Conservation (phyloP, 2,113 vertebrate genomes). For the Nerophis ophidion region DNA sequence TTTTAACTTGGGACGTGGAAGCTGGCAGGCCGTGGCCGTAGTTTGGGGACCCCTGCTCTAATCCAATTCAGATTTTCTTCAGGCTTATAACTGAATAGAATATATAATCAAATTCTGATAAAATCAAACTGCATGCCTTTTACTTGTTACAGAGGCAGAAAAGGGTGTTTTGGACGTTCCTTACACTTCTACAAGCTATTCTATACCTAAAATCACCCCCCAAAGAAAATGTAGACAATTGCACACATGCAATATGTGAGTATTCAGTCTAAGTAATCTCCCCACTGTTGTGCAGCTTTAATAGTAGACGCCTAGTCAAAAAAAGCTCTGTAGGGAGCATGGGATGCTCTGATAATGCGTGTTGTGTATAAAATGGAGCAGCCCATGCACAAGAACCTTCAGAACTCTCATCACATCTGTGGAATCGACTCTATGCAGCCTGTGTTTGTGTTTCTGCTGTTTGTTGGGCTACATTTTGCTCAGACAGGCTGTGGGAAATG, state of each 20-base stretch:
- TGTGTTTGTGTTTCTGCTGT: constrained; percentile 26
- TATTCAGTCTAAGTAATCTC: constrained; percentile 4
- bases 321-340: constrained; percentile 19
- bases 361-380: constrained; percentile 10
- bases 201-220: too few relatives aligned
- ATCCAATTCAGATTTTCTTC: too few relatives aligned
- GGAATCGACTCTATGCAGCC: constrained; percentile 27
- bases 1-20: too few relatives aligned
- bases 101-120: too few relatives aligned
- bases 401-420: constrained; percentile 39
- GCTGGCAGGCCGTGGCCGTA: too few relatives aligned
- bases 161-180: too few relatives aligned
- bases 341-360: constrained; percentile 7
- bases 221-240: not conserved
- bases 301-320: not conserved
- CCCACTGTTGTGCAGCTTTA: constrained; percentile 2
- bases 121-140: too few relatives aligned
- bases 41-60: too few relatives aligned
- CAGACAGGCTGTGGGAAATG: constrained; percentile 36
- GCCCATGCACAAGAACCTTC: constrained; percentile 6
- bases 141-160: too few relatives aligned
- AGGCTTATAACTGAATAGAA: too few relatives aligned
- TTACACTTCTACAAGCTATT: not conserved
- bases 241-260: not conserved
- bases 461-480: constrained; percentile 29